Evolutionary conservation across 2,113 vertebrate genomes (phyloP), one percentile per base, ranked within the genome.

Genomic region (Podarcis cretensis): DNA sequence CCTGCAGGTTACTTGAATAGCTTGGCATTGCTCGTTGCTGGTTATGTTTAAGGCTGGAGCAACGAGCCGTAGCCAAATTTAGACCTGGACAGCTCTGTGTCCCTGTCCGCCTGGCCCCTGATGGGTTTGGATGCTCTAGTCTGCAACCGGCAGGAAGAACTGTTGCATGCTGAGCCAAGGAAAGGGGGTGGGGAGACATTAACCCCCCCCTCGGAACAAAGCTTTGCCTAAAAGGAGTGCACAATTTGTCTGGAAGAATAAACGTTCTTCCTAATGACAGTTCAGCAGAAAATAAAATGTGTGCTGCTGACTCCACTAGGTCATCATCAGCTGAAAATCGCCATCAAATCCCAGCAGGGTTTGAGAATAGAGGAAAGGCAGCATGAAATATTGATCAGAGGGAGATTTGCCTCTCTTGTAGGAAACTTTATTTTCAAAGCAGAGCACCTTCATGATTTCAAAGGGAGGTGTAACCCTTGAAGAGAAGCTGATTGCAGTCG

Each of bases 371-470:
- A 93, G 94, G 35, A 92, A 96, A 94, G 88, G 73, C 91, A 91
- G 81, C 92, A 95, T 96, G 82, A 96, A 96, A 96, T 94, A 94
- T 96, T 96, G 90, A 96, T 96, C 93, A 96, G 66, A 96, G 74
- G 69, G 91, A 73, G 92, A 83, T 57, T 57, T 91, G 48, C 75
- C 79, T 92, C 76, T 84, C 76, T 84, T 74, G 80, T 6, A 83
- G 87, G 91, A 92, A 85, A 54, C 1, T 86, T 91, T 92, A 90
- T 90, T 93, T 95, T 89, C 93, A 93, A 94, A 69, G 65, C 57
- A 68, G 84, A 89, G 40, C 63, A 43, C 73, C 87, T 94, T 94
- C 93, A 63, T 79, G 66, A 83, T 94, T 94, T 93, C 94, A 94
- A 92, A 94, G 74, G 30, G 30, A 92, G 48, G 3, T 76, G 65